A percentile compares a stretch with the other conserved stretches of the same genome.
phyloP scores from a whole-genome alignment of 2,797 vertebrate species.

The Mormyrus proboscirostris region DNA sequence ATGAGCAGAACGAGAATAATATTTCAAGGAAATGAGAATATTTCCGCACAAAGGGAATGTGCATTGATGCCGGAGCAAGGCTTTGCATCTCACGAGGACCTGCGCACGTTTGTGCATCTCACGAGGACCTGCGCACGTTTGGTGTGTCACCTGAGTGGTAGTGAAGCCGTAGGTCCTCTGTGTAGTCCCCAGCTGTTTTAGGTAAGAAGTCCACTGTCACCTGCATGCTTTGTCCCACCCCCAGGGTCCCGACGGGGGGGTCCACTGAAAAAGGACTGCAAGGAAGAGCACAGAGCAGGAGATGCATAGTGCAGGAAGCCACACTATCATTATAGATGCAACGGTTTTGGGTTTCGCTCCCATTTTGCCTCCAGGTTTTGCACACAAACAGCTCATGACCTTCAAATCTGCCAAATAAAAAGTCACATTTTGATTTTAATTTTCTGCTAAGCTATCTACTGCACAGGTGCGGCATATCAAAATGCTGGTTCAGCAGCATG shows the following conservation, averaged over 20 bases:
- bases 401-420: neutral
- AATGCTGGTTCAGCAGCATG: neutral
- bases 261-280: slow-evolving; percentile 75
- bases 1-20: neutral
- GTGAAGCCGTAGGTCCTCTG: slow-evolving; percentile 55
- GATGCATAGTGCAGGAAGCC: slow-evolving; percentile 6
- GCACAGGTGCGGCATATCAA: neutral
- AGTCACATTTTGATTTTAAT: neutral
- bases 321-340: neutral
- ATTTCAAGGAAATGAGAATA: neutral
- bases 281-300: neutral
- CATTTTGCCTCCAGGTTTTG: neutral
- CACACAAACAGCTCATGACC: neutral
- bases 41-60: neutral
- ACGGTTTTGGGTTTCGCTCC: neutral
- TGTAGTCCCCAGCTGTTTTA: slow-evolving; percentile 55
- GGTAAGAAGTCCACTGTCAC: slow-evolving; percentile 75
- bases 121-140: neutral
- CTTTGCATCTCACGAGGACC: neutral
- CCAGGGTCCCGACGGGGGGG: slow-evolving; percentile 61
- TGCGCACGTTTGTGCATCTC: neutral
- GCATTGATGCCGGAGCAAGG: neutral
- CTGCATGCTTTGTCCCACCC: slow-evolving; percentile 61
- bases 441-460: neutral
- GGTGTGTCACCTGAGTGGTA: slow-evolving; percentile 68